These are phyloP conservation scores for Notolepis coatsorum DNA, from an alignment of 2,797 vertebrate genomes.

Conservation along the genomic window DNA sequence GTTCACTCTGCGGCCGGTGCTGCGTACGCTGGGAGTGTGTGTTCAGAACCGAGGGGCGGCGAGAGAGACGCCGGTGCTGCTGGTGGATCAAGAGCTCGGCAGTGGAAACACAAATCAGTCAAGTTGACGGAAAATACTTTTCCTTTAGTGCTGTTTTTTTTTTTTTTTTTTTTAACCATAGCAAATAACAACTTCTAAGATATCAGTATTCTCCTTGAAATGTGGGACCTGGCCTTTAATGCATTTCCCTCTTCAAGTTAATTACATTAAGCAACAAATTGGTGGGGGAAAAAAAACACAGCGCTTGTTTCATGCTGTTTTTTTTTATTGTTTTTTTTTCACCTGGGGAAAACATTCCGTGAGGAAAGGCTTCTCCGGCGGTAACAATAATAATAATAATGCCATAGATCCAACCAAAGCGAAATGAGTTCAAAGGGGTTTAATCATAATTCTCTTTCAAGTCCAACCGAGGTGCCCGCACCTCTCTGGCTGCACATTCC, in stretches of 20 bases:
- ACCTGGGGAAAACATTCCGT: constrained; percentile 25
- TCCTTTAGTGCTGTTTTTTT: neutral
- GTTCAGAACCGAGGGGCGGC: constrained; percentile 58
- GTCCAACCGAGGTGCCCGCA: constrained; percentile 54
- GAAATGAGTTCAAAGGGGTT: constrained; percentile 63
- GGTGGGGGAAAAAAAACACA: constrained; percentile 14
- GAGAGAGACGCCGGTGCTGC: constrained; percentile 24
- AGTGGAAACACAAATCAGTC: constrained; percentile 26
- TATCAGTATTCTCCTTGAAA: neutral
- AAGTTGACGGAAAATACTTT: neutral
- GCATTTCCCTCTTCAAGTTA: constrained; percentile 19
- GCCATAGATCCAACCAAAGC: constrained; percentile 41
- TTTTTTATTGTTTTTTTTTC: constrained; percentile 21
- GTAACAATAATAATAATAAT: constrained; percentile 49
- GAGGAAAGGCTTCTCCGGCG: constrained; percentile 22
- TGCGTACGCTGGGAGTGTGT: constrained; percentile 47
- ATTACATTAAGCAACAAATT: constrained; percentile 30
- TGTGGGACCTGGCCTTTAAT: neutral
- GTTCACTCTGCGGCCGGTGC: constrained; percentile 2
- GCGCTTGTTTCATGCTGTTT: constrained; percentile 13
- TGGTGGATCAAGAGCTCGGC: neutral
- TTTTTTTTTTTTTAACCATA: neutral
- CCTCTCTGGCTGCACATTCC: constrained; percentile 57
- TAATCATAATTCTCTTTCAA: constrained; percentile 72
- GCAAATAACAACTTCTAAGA: constrained; percentile 2